Percentiles rank a stretch among this genome's conserved stretches.
phyloP scores from a whole-genome alignment of 2,113 vertebrate genomes.

The Phyllostomus hastatus region DNA sequence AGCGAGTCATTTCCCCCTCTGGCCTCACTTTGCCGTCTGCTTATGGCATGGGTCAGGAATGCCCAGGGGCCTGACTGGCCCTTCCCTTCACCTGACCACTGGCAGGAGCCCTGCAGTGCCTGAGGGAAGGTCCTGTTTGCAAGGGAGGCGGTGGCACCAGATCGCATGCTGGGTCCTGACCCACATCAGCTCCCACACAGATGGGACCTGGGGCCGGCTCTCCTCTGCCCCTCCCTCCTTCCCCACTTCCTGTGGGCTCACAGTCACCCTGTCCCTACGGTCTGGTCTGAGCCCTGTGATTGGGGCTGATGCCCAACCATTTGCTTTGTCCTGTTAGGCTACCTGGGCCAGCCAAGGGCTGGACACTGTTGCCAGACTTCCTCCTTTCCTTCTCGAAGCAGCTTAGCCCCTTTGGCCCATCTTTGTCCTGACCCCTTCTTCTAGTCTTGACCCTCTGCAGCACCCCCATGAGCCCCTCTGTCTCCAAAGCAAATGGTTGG shows the following conservation, averaged over 20 bases:
- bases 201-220: not conserved
- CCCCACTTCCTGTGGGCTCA: not conserved
- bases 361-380: not conserved
- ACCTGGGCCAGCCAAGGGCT: not conserved
- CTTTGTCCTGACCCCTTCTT: not conserved
- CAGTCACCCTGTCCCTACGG: not conserved
- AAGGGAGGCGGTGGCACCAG: not conserved
- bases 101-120: not conserved
- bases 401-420: not conserved
- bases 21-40: not conserved
- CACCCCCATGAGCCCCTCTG: not conserved
- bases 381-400: not conserved
- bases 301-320: not conserved
- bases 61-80: fast-evolving
- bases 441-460: too few species aligned
- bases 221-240: not conserved
- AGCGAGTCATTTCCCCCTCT: not conserved
- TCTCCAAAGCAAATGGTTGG: not conserved
- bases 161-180: not conserved
- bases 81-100: too few species aligned
- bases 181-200: not conserved
- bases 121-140: not conserved
- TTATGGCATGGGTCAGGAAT: not conserved
- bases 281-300: not conserved
- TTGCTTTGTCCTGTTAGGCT: not conserved